Evolutionary conservation across 2,888 invertebrate species (phyloP), one percentile per base, ranked within the genome.

Genomic region (Xestia c-nigrum): DNA sequence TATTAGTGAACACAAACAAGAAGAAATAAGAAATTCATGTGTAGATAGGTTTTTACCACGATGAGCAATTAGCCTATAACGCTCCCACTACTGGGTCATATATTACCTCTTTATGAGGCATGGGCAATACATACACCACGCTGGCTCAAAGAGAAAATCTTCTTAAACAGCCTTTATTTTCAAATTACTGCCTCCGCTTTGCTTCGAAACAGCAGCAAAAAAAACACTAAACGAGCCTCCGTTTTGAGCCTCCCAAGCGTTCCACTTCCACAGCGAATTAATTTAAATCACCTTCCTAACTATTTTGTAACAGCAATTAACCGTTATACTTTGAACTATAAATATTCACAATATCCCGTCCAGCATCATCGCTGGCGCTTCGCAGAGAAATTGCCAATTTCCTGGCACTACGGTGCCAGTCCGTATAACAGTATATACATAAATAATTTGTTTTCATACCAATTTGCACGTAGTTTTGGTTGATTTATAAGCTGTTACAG

Each of bases 331-430:
- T 85, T 78, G 74, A 81, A 85, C 85, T 85, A 86, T 89, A 89
- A 89, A 89, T 89, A 88, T 88, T 81, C 86, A 81, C 81, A 82
- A 85, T 87, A 81, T 83, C 75, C 72, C 78, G 83, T 81, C 82
- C 86, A 78, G 85, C 70, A 76, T 82, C 87, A 81, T 85, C 79
- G 86, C 57, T 80, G 85, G 72, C 83, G 78, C 78, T 86, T 87
- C 82, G 83, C 83, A 89, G 89, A 92, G 93, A 94, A 95, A 95
- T 95, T 95, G 95, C 88, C 95, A 95, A 95, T 95, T 95, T 95
- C 95, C 94, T 89, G 90, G 80, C 88, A 85, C 87, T 90, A 90
- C 89, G 88, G 89, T 89, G 89, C 89, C 86, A 86, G 90, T 92
- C 90, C 89, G 89, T 76, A 63, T 90, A 89, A 89, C 86, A 88